Conservation (phyloP, 2,888 invertebrate genomes). For the Heliothis peltigera region DNA sequence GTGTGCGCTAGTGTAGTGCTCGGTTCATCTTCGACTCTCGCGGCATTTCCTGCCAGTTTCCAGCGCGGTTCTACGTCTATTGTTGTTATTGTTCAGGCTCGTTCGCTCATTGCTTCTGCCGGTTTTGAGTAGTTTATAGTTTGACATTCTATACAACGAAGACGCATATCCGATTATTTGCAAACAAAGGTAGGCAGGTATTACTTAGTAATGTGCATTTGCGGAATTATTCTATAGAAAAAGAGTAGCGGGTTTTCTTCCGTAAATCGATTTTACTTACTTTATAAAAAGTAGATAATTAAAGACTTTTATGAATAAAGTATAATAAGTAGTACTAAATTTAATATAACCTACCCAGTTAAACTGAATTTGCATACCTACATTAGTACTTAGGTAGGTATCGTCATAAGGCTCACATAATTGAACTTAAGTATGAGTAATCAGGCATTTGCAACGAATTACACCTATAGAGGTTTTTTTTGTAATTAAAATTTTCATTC, state of each 20-base stretch:
- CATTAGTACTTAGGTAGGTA: too few relatives aligned
- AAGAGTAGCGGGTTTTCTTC: background rate
- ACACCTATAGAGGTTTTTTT: conserved; percentile 1
- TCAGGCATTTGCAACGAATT: background rate
- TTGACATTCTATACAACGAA: conserved; percentile 58
- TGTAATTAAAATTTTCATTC: conserved; percentile 11
- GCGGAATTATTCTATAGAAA: conserved; percentile 6
- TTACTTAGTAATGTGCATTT: conserved; percentile 7
- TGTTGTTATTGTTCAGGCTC: conserved; percentile 78
- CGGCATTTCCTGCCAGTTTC: conserved; percentile 81
- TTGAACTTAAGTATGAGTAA: background rate
- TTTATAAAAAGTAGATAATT: background rate
- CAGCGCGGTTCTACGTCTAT: conserved; percentile 69
- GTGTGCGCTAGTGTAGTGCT: conserved; percentile 76
- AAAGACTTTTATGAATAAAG: too few relatives aligned
- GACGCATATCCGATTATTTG: conserved; percentile 41
- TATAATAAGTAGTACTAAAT: too few relatives aligned
- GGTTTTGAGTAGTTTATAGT: conserved; percentile 58
- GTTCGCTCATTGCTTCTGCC: conserved; percentile 46
- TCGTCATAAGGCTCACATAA: too few relatives aligned
- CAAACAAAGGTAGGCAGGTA: conserved; percentile 29
- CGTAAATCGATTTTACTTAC: background rate
- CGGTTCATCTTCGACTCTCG: conserved; percentile 75
- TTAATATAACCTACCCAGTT: too few relatives aligned
- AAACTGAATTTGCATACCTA: too few relatives aligned